A percentile compares a stretch with the other conserved stretches of the same genome.
Conservation (phyloP, 2,888 invertebrate genomes). For the Epsilonema sp. region DNA sequence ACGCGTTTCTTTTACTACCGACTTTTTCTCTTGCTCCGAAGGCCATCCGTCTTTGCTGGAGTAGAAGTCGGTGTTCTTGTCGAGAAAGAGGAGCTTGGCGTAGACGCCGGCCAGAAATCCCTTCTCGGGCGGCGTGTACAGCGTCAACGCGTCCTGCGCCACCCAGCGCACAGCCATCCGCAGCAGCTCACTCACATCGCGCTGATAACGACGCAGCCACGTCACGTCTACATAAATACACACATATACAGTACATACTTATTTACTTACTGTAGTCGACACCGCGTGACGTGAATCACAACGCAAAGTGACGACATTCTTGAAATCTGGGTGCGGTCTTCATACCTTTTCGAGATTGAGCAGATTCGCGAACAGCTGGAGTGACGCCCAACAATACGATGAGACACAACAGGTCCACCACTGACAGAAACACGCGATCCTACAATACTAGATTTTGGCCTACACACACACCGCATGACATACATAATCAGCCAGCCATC, state of each 20-base stretch:
- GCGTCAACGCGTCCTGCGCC: slow-evolving; percentile 52
- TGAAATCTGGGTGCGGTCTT: no score
- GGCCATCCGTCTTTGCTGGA: slow-evolving; percentile 49
- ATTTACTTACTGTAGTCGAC: no score
- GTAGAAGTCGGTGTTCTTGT: slow-evolving; percentile 29
- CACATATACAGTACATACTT: no score
- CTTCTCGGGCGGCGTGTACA: slow-evolving; percentile 48
- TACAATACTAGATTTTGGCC: slow-evolving; percentile 36
- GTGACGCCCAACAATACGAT: slow-evolving; percentile 62
- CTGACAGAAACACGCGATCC: slow-evolving; percentile 59
- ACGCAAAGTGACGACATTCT: no score
- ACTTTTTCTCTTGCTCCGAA: slow-evolving; percentile 58
- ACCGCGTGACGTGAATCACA: no score
- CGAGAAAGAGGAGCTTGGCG: slow-evolving; percentile 29
- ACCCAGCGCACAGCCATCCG: slow-evolving; percentile 61
- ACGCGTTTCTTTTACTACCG: no score
- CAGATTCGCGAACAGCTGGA: slow-evolving; percentile 50
- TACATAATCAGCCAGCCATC: no score
- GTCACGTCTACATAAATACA: neutral
- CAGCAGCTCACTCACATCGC: slow-evolving; percentile 21
- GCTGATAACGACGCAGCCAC: neutral
- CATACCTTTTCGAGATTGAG: slow-evolving; percentile 11
- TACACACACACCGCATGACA: no score
- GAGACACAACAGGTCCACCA: slow-evolving; percentile 63
- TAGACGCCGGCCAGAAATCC: slow-evolving; percentile 45